phyloP scores from a whole-genome alignment of 2,113 vertebrate genomes.

The Sander vitreus region DNA sequence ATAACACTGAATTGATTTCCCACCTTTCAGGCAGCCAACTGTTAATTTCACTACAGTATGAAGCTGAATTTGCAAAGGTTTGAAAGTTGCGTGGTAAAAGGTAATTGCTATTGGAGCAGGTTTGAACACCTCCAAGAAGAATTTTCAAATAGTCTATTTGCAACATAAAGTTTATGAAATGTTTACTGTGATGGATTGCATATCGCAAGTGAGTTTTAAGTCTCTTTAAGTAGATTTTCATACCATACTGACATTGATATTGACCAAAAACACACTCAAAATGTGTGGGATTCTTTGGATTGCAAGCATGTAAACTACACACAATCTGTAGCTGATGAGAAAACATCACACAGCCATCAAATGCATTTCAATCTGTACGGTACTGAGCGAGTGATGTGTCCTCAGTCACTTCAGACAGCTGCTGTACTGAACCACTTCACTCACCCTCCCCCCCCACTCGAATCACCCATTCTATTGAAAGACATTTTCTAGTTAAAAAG shows the following conservation, averaged over 20 bases:
- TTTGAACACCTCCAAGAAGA: background rate
- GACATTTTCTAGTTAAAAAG: background rate
- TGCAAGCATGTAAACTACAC: background rate
- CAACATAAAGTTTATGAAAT: background rate
- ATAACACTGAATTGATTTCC: conserved; percentile 16
- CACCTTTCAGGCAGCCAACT: conserved; percentile 2
- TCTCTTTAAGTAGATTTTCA: background rate
- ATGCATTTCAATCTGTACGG: background rate
- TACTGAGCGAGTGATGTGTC: background rate
- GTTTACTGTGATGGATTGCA: background rate
- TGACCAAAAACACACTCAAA: background rate
- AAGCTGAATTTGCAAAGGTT: conserved; percentile 10
- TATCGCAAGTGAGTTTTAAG: background rate
- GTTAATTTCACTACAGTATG: background rate
- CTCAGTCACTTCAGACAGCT: conserved; percentile 11
- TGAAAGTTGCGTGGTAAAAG: background rate
- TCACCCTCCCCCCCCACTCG: background rate
- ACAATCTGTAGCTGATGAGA: background rate
- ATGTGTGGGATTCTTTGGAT: background rate
- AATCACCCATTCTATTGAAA: conserved; percentile 27
- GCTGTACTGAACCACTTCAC: conserved; percentile 16
- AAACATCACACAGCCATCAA: background rate
- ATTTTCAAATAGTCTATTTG: background rate
- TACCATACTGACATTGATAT: background rate
- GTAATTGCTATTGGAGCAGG: conserved; percentile 5